Evolutionary conservation across 2,888 invertebrate species (phyloP), one percentile per base, ranked within the genome.

Genomic region (Scrobipalpa atriplicella): DNA sequence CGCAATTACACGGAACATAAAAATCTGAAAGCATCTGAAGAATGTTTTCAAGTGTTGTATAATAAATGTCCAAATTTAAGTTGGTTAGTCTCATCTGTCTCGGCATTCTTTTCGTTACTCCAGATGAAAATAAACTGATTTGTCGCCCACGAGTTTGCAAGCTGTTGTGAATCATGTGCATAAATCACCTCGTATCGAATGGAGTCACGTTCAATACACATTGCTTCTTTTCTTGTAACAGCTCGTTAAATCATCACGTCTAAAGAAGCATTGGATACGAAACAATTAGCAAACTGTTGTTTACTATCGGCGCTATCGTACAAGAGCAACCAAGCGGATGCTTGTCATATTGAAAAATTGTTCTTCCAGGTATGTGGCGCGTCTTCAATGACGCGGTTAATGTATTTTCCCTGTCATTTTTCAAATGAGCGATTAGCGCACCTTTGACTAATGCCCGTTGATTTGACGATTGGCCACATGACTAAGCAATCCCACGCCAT

Each of bases 91-190:
- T 81, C 84, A 85, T 79, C 85, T 87, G 82, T 80, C 80, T 81
- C 84, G 85, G 75, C 76, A 56, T 64, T 64, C 52, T 73, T 77
- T 79, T 81, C 81, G 83, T 86, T 85, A 85, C 73, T 78, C 75
- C 77, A 75, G 80, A 67, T 84, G 87, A 86, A 87, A 87, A 87
- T 87, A 88, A 82, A 68, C 78, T 72, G 78, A 79, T 77, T 81
- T 78, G 76, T 78, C 86, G 87, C 87, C 88, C 87, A 85, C 86
- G 78, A 72, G 71, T 80, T 78, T 71, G 68, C 72, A 69, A 71
- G 71, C 70, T 66, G 65, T 74, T 29, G 74, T 87, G 88, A 86
- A 74, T 87, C 87, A 87, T 71, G 6, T 5, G 19, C 18, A 21
- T 21, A 5, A 56, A 13, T 62, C 39, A 62, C 9, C 0, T 5